Base-by-base conservation (phyloP, 2,113 vertebrate species). In the Eclectus roratus region DNA sequence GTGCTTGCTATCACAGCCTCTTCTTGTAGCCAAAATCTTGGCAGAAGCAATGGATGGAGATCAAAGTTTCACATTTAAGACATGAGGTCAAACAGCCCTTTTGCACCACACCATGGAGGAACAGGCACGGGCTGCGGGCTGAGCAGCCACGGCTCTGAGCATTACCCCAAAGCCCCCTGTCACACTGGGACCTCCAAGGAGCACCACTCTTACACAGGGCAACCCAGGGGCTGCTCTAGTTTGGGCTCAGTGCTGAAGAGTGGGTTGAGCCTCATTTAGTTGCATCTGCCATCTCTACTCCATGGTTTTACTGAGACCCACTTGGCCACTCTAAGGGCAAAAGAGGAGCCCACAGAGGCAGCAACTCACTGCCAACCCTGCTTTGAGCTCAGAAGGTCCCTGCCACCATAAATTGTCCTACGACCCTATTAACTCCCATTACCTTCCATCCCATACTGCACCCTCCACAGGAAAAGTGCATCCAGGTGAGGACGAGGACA, bases 91-190 rank as follows among this genome's bases (percentile, higher is more conserved):
- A 41, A n/a, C 46, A 49, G 15, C 6, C 37, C 28, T 37, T 53
- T 63, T 41, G 37, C 43, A 70, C 19, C 37, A 13, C 0, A 0
- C 14, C 4, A 0, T 39, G 61, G n/a, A 72, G 44, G 13, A 47
- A 27, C 0, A 0, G 37, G 23, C 33, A 19, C 0, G 5, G 27
- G 39, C 33, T 85, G 44, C 49, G 27, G 37, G 24, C 21, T 70
- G 50, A 65, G 52, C 0, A 1, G 24, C 43, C 44, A 58, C 50
- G 71, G 2, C 10, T 16, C 72, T 33, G n/a, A 37, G 37, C 37
- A 37, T 37, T 37, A 37, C 9, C 24, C 19, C 17, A 31, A 53
- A 65, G 15, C 9, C 3, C 13, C 35, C 17, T 2, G 0, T 37
- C 31, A 25, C 1, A 0, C 33, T 53, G 47, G 16, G 18, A 47